Evolutionary conservation across 2,888 invertebrate species (phyloP).

Genomic region (Drosophila villosipedis): DNA sequence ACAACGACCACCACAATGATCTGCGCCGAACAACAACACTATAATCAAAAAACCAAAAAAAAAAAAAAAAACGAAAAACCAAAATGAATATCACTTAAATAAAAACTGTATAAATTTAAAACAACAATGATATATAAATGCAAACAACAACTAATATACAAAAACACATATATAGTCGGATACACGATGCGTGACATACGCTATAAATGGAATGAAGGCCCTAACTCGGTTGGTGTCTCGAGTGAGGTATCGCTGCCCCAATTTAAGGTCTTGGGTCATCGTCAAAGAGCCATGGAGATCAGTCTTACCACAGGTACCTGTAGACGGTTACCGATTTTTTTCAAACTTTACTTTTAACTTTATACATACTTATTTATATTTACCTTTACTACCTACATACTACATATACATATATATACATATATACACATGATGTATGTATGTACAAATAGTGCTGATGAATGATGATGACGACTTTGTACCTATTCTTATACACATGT

Average conservation of each 20-base stretch:
- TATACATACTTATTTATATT: conserved; percentile 36
- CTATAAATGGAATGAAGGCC: conserved; percentile 98
- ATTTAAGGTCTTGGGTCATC: conserved; percentile 98
- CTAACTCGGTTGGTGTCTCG: conserved; percentile 97
- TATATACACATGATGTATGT: conserved; percentile 28
- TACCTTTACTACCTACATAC: conserved; percentile 28
- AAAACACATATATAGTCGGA: conserved; percentile 89
- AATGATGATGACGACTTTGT: conserved; percentile 46
- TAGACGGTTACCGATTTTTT: conserved; percentile 86
- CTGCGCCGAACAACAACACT: conserved; percentile 47
- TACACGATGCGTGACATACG: conserved; percentile 99
- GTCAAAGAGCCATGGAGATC: conserved; percentile 98
- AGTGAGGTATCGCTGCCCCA: conserved; percentile 98
- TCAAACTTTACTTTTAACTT: conserved; percentile 70
- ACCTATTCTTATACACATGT: conserved; percentile 23
- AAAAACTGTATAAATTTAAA: conserved; percentile 35
- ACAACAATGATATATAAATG: conserved; percentile 31
- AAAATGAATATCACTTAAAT: conserved; percentile 35
- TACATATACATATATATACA: conserved; percentile 22
- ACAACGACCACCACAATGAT: conserved; percentile 52
- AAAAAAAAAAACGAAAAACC: conserved; percentile 32
- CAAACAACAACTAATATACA: conserved; percentile 44
- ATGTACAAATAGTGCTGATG: conserved; percentile 35
- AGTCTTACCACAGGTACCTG: conserved; percentile 97
- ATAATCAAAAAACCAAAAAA: conserved; percentile 10